Evolutionary conservation across 2,888 invertebrate genomes (phyloP), one percentile per base, ranked within the genome.

Genomic region (Antitype chi): DNA sequence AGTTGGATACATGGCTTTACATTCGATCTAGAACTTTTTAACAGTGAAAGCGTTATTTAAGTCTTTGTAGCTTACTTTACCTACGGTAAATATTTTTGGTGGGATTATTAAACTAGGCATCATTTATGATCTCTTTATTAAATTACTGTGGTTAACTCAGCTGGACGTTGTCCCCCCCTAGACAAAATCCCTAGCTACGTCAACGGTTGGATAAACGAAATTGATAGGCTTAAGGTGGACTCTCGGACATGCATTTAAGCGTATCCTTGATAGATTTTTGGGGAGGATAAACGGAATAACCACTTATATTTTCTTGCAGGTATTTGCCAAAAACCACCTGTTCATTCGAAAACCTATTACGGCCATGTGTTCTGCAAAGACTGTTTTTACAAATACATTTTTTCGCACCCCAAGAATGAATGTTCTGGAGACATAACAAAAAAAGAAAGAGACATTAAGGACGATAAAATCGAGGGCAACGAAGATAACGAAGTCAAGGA

Each of bases 331-430:
- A 87, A 64, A 17, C 62, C 81, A 2, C 88, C 89, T 6, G 8
- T 23, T 1, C 87, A 88, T 62, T 82, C 86, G 0, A 85, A 88
- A 62, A 87, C 76, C 0, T 92, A 90, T 66, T 91, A 90, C 43
- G 88, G 90, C 9, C 89, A 87, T 7, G 25, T 88, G 6, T 92
- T 91, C 60, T 92, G 92, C 71, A 81, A 75, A 0, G 80, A 88
- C 0, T 92, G 91, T 72, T 92, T 91, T 64, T 88, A 89, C 32
- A 91, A 91, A 70, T 92, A 92, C 70, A 92, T 92, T 23, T 91
- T 88, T 85, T 80, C 84, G 0, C 88, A 89, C 0, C 49, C 70
- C 23, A 89, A 89, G 25, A 43, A 49, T 15, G 83, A 84, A 6
- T 74, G 72, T 49, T 67, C 66, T 20, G 85, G 78, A n/a, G 83